Conservation (phyloP, 2,888 invertebrate genomes). For the Tachina grossa region DNA sequence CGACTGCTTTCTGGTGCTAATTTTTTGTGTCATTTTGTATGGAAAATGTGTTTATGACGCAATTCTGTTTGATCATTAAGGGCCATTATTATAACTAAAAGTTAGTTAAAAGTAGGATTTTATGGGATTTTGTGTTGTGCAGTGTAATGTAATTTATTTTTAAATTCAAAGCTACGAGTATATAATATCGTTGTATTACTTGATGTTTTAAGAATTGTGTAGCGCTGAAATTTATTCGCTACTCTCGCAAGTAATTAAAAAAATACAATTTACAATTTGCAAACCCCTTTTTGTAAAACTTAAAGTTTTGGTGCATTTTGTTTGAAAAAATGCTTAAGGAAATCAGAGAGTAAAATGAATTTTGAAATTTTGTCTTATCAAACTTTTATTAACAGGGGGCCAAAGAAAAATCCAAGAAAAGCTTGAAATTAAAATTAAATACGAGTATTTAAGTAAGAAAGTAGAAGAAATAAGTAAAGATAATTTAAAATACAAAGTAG, state of each 20-base stretch:
- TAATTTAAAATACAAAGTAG: not conserved
- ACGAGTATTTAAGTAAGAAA: not conserved
- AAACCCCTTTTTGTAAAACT: not conserved
- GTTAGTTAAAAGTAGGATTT: no score
- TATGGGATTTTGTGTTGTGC: no score
- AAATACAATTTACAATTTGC: constrained; percentile 2
- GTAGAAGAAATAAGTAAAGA: no score
- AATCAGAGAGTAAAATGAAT: not conserved
- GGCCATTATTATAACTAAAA: no score
- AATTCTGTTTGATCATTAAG: no score
- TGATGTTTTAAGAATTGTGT: no score
- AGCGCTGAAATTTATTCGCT: constrained; percentile 1
- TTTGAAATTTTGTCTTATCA: not conserved
- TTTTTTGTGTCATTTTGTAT: no score
- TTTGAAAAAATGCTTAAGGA: not conserved
- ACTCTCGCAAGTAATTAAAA: constrained; percentile 31
- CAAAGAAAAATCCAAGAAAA: not conserved
- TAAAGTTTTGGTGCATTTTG: constrained; percentile 28
- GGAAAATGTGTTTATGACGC: no score
- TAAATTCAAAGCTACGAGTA: no score
- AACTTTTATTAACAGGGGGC: constrained; percentile 23
- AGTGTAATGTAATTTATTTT: no score
- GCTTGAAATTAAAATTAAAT: not conserved
- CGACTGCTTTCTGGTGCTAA: no score
- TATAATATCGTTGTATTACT: no score